Conservation (phyloP, 2,797 vertebrate genomes). For the Micromesistius poutassou region DNA sequence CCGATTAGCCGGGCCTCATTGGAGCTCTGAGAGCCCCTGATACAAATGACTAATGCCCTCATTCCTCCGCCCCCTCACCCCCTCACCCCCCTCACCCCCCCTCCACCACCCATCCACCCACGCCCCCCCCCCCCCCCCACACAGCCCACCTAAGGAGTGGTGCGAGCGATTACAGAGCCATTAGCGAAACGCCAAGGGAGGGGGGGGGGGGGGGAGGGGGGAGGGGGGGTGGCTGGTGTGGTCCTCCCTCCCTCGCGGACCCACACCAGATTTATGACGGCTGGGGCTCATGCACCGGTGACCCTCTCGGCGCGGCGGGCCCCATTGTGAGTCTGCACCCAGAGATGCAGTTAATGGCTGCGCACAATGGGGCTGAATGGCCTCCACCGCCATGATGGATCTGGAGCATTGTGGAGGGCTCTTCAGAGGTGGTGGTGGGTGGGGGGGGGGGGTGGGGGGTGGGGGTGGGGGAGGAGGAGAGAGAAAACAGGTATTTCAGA, state of each 20-base stretch:
- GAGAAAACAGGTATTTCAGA: slow-evolving; percentile 44
- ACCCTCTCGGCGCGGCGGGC: slow-evolving; percentile 55
- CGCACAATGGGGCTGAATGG: slow-evolving; percentile 60
- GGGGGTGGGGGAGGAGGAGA: too few species aligned
- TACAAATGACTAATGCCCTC: slow-evolving; percentile 51
- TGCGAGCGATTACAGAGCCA: slow-evolving; percentile 60
- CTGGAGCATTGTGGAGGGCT: slow-evolving; percentile 62
- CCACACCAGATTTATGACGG: slow-evolving; percentile 69
- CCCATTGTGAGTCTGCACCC: slow-evolving; percentile 60
- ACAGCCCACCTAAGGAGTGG: slow-evolving; percentile 55
- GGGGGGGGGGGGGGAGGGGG: slow-evolving; percentile 34
- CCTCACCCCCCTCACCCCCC: slow-evolving; percentile 16
- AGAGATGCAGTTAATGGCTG: slow-evolving; percentile 69
- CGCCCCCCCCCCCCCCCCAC: neutral
- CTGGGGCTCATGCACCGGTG: slow-evolving; percentile 60
- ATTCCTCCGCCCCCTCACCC: too few species aligned
- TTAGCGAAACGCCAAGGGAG: slow-evolving; percentile 63
- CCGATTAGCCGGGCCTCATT: slow-evolving; percentile 64
- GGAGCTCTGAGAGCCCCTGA: slow-evolving; percentile 38
- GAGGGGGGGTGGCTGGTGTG: too few species aligned
- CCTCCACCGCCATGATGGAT: slow-evolving; percentile 60
- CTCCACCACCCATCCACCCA: too few species aligned
- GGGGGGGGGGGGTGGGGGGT: too few species aligned
- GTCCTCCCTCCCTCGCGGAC: too few species aligned
- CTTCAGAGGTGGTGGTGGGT: slow-evolving; percentile 42